Evolutionary conservation across 2,888 invertebrate genomes (phyloP).

Genomic region (Parasteatoda lunata): DNA sequence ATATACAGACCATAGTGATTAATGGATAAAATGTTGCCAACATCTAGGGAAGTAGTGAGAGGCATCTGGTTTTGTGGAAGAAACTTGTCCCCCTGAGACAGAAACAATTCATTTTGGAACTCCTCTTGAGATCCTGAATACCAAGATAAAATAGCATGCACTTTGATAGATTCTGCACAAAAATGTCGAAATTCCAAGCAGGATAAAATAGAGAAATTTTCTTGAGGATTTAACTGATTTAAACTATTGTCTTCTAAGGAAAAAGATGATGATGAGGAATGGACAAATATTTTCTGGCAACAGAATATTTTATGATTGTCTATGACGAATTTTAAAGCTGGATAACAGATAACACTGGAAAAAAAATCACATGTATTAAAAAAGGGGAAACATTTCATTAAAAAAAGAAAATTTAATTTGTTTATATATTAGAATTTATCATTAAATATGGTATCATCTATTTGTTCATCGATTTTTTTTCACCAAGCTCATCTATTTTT

Average conservation of each 20-base stretch:
- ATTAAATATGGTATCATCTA: too few relatives aligned
- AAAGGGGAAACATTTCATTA: too few relatives aligned
- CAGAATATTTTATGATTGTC: constrained; percentile 1
- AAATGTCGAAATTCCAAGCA: constrained; percentile 9
- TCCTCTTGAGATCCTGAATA: constrained; percentile 19
- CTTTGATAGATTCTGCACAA: not conserved
- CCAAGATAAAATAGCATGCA: constrained; percentile 24
- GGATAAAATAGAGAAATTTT: constrained; percentile 23
- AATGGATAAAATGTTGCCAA: too few relatives aligned
- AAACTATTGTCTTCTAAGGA: constrained; percentile 15
- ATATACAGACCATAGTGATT: too few relatives aligned
- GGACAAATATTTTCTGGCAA: constrained; percentile 36
- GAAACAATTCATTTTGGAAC: constrained; percentile 43
- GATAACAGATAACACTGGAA: constrained; percentile 42
- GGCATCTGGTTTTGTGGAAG: constrained; percentile 23
- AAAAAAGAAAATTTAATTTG: too few relatives aligned
- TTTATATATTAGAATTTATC: too few relatives aligned
- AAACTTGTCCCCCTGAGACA: constrained; percentile 16
- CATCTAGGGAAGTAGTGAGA: too few relatives aligned
- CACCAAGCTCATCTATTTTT: too few relatives aligned
- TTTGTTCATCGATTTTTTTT: too few relatives aligned
- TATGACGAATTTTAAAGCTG: constrained; percentile 1
- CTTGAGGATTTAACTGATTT: constrained; percentile 17
- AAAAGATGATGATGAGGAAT: not conserved
- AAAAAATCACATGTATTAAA: too few relatives aligned